These are phyloP conservation scores for Setipinna tenuifilis DNA, from an alignment of 2,797 vertebrate genomes.

Conservation along the genomic window DNA sequence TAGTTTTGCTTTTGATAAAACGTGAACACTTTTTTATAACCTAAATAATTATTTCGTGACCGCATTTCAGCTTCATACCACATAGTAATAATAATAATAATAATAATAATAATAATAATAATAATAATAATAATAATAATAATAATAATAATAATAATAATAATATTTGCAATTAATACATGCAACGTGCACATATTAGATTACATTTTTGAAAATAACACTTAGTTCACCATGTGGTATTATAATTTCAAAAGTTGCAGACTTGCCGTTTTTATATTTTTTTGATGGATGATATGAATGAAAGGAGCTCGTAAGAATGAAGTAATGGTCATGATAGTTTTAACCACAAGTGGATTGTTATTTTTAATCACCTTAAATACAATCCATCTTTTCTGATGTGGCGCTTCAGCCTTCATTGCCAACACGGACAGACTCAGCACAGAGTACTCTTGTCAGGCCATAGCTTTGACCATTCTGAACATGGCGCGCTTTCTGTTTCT, in stretches of 20 bases:
- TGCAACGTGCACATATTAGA: no score
- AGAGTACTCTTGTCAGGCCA: neutral
- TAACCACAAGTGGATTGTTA: neutral
- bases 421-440: neutral
- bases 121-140: slow-evolving; percentile 17
- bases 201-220: neutral
- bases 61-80: neutral
- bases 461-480: neutral
- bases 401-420: neutral
- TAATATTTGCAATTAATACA: neutral
- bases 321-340: neutral
- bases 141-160: slow-evolving; percentile 10
- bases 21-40: slow-evolving; percentile 20
- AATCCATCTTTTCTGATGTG: neutral
- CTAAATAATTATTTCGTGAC: neutral
- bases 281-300: neutral
- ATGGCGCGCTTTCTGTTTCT: neutral
- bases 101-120: slow-evolving; percentile 19
- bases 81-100: slow-evolving; percentile 10
- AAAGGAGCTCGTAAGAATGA: neutral
- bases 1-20: slow-evolving; percentile 56
- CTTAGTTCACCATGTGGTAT: neutral
- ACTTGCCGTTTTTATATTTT: neutral
- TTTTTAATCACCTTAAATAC: neutral
- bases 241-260: neutral